Conservation (phyloP, 2,888 invertebrate species). For the Panopea generosa region DNA sequence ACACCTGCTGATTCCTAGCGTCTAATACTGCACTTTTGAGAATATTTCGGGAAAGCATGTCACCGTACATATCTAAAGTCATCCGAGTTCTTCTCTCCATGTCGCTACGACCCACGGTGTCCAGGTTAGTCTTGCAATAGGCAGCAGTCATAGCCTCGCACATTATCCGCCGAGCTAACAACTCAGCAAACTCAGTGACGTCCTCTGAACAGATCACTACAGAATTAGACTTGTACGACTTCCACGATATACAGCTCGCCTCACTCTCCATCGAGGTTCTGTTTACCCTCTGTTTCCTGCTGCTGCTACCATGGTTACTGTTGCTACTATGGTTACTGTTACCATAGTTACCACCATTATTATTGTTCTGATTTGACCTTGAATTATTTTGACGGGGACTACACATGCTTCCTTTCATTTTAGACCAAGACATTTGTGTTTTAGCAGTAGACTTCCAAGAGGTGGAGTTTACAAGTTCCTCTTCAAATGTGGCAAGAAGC, state of each 20-base stretch:
- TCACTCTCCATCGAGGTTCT: constrained; percentile 64
- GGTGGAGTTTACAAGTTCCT: constrained; percentile 70
- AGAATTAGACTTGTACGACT: constrained; percentile 41
- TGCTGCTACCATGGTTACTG: constrained; percentile 5
- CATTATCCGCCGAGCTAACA: constrained; percentile 60
- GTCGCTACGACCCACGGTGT: not conserved
- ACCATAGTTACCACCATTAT: not conserved
- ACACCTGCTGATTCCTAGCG: constrained; percentile 19
- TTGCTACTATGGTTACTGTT: constrained; percentile 7
- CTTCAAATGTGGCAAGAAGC: constrained; percentile 76
- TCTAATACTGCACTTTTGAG: constrained; percentile 31
- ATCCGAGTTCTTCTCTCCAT: not conserved
- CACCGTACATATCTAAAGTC: constrained; percentile 43
- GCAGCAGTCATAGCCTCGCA: constrained; percentile 56
- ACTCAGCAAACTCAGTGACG: constrained; percentile 66
- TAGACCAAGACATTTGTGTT: constrained; percentile 60
- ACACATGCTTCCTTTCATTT: constrained; percentile 47
- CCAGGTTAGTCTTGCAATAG: constrained; percentile 4
- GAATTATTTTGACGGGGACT: constrained; percentile 33
- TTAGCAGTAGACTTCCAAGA: constrained; percentile 39
- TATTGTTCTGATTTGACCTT: not conserved
- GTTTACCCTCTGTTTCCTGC: constrained; percentile 31
- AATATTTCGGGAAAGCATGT: constrained; percentile 47
- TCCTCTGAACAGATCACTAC: constrained; percentile 23
- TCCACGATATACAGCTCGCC: constrained; percentile 46